Base-by-base conservation (phyloP, 2,113 vertebrate species). In the Acanthisitta chloris region DNA sequence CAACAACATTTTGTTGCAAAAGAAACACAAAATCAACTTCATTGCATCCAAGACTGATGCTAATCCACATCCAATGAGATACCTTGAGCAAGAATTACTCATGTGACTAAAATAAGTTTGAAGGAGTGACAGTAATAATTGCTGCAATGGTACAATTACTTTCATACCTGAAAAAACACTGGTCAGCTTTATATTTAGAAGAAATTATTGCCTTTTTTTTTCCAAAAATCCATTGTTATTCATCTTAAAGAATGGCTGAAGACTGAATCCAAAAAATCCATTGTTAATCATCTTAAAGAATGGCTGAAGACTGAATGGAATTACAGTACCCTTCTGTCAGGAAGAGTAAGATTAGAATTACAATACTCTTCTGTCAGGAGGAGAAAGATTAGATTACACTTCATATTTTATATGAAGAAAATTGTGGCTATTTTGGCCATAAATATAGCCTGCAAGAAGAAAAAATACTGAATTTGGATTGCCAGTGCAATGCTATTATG, bases 351-450 rank as follows among this genome's bases (percentile, higher is more conserved):
- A 90, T 76, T 74, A 51, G 65, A 97, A 97, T 96, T 95, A 85
- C 76, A 88, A 61, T 92, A 62, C 76, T 77, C 24, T 88, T 93
- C 94, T 93, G 49, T 80, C 59, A 86, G 57, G 40, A 93, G 84
- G 26, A 96, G 81, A 95, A 97, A 97, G 79, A 96, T 81, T 90
- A 94, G 81, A 87, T 96, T 94, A 62, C 59, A 91, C 36, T 93
- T 92, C 34, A 38, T 90, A 81, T 72, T 90, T 95, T 94, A 94
- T 28, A 42, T 61, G 65, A 88, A 83, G 71, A 89, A 95, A 95
- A 94, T 95, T 95, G 51, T 81, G 86, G 62, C 82, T 94, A 83
- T 93, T 95, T 97, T 86, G 46, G 54, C 79, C 79, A 85, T 96
- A 96, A 96, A 94, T 84, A 83, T 5, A 94, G 24, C 40, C 71